Percentiles rank a stretch among this genome's conserved stretches.
Conservation (phyloP, 2,888 invertebrate genomes). For the Heliothis peltigera region DNA sequence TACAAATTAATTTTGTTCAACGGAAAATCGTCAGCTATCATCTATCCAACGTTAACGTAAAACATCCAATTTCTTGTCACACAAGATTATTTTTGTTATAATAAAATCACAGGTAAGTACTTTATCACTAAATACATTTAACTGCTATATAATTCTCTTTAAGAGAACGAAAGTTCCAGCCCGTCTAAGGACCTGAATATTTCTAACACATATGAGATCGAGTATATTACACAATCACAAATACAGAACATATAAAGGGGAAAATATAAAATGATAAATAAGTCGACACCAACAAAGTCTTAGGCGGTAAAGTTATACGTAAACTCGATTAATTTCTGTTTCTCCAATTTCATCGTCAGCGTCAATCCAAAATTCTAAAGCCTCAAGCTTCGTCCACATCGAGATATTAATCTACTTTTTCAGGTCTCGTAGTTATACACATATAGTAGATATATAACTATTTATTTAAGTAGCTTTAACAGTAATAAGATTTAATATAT, state of each 20-base stretch:
- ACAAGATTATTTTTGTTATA: constrained; percentile 83
- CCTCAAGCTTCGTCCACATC: constrained; percentile 24
- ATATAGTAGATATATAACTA: constrained; percentile 55
- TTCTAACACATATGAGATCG: constrained; percentile 46
- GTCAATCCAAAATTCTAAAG: constrained; percentile 31
- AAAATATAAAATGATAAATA: constrained; percentile 17
- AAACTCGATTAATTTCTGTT: constrained; percentile 34
- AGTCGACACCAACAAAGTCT: constrained; percentile 39
- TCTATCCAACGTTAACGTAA: constrained; percentile 66
- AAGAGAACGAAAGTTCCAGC: constrained; percentile 63
- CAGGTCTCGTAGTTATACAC: constrained; percentile 69
- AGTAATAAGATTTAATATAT: constrained; percentile 49
- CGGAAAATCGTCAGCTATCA: constrained; percentile 61
- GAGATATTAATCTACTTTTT: constrained; percentile 49
- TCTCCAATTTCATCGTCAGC: constrained; percentile 11
- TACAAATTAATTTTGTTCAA: constrained; percentile 57
- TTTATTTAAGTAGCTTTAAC: constrained; percentile 57
- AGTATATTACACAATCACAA: constrained; percentile 44
- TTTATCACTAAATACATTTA: constrained; percentile 81
- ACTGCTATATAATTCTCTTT: constrained; percentile 67
- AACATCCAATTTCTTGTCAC: constrained; percentile 78
- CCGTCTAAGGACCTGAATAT: constrained; percentile 23
- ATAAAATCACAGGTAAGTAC: constrained; percentile 87
- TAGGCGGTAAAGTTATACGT: constrained; percentile 48
- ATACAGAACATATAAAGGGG: constrained; percentile 26